phyloP scores from a whole-genome alignment of 2,888 invertebrate species.

The Leptinotarsa haldemani region DNA sequence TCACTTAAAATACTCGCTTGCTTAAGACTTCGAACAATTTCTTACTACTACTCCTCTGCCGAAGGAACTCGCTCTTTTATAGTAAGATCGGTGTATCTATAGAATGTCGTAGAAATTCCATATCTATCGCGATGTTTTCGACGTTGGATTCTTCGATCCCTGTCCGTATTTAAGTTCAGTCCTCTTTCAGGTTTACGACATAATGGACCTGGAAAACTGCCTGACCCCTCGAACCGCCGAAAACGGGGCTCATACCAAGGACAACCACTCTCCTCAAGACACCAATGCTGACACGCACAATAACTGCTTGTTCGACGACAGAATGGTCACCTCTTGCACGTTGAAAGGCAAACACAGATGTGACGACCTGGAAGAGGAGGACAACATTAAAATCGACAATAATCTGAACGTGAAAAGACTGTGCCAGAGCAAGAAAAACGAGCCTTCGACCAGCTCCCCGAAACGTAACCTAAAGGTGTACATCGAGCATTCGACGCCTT shows the following conservation, averaged over 20 bases:
- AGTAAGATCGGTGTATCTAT: too few relatives aligned
- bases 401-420: conserved; percentile 44
- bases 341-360: conserved; percentile 76
- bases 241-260: conserved; percentile 17
- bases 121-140: too few relatives aligned
- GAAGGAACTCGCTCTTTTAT: too few relatives aligned
- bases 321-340: conserved; percentile 76
- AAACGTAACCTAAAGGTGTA: conserved; percentile 53
- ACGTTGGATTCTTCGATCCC: too few relatives aligned
- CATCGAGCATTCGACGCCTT: conserved; percentile 50
- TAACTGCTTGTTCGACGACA: conserved; percentile 72
- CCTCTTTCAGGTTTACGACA: conserved; percentile 7
- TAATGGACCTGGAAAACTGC: conserved; percentile 19
- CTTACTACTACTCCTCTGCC: too few relatives aligned
- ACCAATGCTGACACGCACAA: conserved; percentile 18
- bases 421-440: conserved; percentile 48
- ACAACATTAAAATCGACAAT: conserved; percentile 53
- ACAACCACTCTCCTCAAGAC: not conserved
- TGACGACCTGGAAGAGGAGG: conserved; percentile 79
- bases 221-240: conserved; percentile 20
- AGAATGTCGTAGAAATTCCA: too few relatives aligned
- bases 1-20: too few relatives aligned
- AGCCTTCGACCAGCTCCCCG: conserved; percentile 57
- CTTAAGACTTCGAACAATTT: too few relatives aligned
- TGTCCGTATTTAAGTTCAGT: not conserved